Base-by-base conservation (phyloP, 2,113 vertebrate genomes). In the Garra rufa region DNA sequence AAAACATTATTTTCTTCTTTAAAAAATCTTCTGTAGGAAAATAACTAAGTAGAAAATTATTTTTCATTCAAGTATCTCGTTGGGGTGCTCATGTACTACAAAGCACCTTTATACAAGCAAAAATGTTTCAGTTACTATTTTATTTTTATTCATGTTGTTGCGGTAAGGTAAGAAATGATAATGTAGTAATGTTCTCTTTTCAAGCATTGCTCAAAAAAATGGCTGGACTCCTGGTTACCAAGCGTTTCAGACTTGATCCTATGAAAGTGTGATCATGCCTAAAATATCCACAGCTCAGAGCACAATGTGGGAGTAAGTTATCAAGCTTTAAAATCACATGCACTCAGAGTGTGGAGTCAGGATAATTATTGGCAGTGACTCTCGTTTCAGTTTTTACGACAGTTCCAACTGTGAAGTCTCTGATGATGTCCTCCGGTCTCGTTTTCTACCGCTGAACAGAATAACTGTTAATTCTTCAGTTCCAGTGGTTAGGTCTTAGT, bases 291-390 rank as follows among this genome's bases (percentile, higher is more conserved):
- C 19, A 70, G 65, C 80, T 82, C 44, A 9, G 21, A 82, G 65
- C 46, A 71, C 65, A 41, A 82, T 55, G 80, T 82, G 80, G 46
- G 65, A 50, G 78, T 28, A 67, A 81, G 63, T 82, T 82, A 70
- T 82, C 46, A 70, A 70, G 80, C 63, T 82, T 71, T 82, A 70
- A 70, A 71, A 82, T 82, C 65, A 17, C 19, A 82, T 70, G 30
- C 65, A 52, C 5, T 24, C 43, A n/a, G 48, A 24, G 75, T 57
- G 75, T 77, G 78, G 61, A 81, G 78, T 81, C 28, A 2, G 80
- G 30, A 65, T 70, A 71, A 82, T 55, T 82, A 52, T 82, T 82
- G 63, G 65, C 19, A 71, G 63, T 24, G 30, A 71, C 28, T 82
- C 30, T 50, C 6, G 21, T 70, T 82, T n/a, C 63, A 70, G 65